Percentiles rank a stretch among this genome's conserved stretches.
Conservation (phyloP, 2,888 invertebrate species). For the Scaptomyza caliginosa region DNA sequence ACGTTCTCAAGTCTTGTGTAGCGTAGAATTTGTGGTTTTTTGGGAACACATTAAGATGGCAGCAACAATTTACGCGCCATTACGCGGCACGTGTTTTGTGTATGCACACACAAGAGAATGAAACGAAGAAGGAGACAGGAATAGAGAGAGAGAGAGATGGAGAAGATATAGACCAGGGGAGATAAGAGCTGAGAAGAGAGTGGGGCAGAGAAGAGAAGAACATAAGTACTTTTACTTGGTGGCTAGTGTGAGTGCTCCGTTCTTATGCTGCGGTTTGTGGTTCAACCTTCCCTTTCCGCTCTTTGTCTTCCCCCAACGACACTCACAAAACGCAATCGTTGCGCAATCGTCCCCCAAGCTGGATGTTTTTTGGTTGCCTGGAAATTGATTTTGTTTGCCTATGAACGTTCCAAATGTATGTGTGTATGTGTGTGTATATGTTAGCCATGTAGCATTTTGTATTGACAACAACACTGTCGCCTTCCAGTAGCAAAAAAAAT, state of each 20-base stretch:
- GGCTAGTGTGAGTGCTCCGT: conserved; percentile 22
- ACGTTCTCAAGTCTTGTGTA: conserved; percentile 24
- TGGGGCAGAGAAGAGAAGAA: background rate
- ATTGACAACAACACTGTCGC: conserved; percentile 67
- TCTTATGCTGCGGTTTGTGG: conserved; percentile 15
- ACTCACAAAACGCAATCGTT: conserved; percentile 18
- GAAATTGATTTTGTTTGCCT: conserved; percentile 55
- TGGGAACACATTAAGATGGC: conserved; percentile 72
- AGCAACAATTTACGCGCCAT: conserved; percentile 79
- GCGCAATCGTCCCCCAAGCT: conserved; percentile 39
- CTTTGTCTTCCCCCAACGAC: background rate
- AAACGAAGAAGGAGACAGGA: background rate
- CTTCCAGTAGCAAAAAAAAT: conserved; percentile 38
- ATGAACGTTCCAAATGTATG: conserved; percentile 1
- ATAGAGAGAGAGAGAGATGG: background rate
- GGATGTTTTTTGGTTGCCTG: conserved; percentile 47
- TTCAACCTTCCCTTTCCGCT: background rate
- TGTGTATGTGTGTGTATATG: conserved; percentile 13
- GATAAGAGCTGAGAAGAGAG: background rate
- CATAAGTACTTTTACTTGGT: conserved; percentile 30
- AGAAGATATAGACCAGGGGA: background rate
- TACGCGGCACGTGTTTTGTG: conserved; percentile 52
- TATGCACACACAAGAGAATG: conserved; percentile 2
- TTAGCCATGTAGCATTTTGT: conserved; percentile 61
- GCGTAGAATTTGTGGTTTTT: conserved; percentile 66